Evolutionary conservation across 2,888 invertebrate species (phyloP).

Genomic region (Lasiommata megera): DNA sequence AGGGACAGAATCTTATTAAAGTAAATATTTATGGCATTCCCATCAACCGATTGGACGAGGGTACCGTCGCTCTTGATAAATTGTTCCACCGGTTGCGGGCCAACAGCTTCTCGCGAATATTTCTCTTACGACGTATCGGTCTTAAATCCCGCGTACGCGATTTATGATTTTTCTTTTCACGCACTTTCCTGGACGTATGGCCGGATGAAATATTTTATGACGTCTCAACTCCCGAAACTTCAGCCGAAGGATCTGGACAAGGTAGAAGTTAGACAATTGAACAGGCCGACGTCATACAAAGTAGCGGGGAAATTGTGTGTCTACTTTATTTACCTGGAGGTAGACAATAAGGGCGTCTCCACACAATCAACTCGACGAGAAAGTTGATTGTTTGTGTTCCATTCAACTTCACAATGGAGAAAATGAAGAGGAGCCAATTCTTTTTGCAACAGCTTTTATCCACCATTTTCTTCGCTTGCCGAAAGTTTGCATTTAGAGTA

Average conservation of each 20-base stretch:
- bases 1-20: conserved; percentile 79
- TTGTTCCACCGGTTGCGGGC: conserved; percentile 69
- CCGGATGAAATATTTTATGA: conserved; percentile 1
- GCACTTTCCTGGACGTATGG: neutral
- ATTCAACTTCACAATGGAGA: conserved; percentile 77
- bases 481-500: conserved; percentile 72
- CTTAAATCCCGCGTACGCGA: conserved; percentile 64
- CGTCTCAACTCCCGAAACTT: conserved; percentile 10
- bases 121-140: conserved; percentile 64
- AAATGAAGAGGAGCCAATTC: conserved; percentile 77
- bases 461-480: conserved; percentile 64
- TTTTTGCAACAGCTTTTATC: conserved; percentile 68
- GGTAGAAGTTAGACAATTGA: conserved; percentile 59
- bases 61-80: conserved; percentile 75
- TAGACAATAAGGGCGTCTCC: conserved; percentile 75
- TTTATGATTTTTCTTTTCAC: conserved; percentile 46
- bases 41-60: conserved; percentile 79
- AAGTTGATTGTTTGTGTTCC: conserved; percentile 74
- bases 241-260: conserved; percentile 39
- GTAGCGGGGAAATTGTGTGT: conserved; percentile 61
- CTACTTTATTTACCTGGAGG: conserved; percentile 72
- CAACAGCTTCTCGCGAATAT: conserved; percentile 67
- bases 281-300: conserved; percentile 63
- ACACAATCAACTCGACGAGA: conserved; percentile 70
- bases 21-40: conserved; percentile 80